Conservation (phyloP, 2,797 vertebrate species). For the Sebastes jordani region DNA sequence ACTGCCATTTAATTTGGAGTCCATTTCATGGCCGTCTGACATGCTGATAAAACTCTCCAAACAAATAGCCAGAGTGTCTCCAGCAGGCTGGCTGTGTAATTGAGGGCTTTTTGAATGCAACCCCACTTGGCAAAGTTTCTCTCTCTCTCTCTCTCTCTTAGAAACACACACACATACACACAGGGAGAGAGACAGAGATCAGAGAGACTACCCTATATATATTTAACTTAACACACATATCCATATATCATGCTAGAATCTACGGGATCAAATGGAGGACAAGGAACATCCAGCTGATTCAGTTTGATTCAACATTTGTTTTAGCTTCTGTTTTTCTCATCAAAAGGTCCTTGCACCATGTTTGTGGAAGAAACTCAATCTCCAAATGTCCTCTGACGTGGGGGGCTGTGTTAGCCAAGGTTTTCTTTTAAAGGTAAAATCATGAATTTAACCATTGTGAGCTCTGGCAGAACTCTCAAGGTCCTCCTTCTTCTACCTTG, state of each 20-base stretch:
- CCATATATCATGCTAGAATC: slow-evolving; percentile 30
- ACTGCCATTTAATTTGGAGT: slow-evolving; percentile 58
- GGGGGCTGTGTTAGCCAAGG: slow-evolving; percentile 45
- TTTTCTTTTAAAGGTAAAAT: slow-evolving; percentile 52
- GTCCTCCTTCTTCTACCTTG: slow-evolving; percentile 43
- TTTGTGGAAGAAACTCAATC: slow-evolving; percentile 62
- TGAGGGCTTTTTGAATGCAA: slow-evolving; percentile 61
- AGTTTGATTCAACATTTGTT: slow-evolving; percentile 49
- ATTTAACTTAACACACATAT: slow-evolving; percentile 12
- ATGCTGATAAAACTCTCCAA: slow-evolving; percentile 71
- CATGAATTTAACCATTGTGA: slow-evolving; percentile 56
- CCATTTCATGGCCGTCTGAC: slow-evolving; percentile 62
- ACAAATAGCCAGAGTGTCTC: slow-evolving; percentile 66
- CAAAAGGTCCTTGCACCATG: slow-evolving; percentile 34
- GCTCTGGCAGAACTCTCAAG: slow-evolving; percentile 36
- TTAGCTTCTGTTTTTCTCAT: slow-evolving; percentile 73
- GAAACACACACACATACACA: background rate
- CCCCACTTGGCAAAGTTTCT: slow-evolving; percentile 41
- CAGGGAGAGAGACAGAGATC: background rate
- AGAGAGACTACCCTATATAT: slow-evolving; percentile 1
- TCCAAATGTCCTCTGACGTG: slow-evolving; percentile 49
- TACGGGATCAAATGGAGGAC: slow-evolving; percentile 32
- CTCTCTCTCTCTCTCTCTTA: background rate
- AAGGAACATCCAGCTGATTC: slow-evolving; percentile 63
- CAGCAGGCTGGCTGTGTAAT: slow-evolving; percentile 66